phyloP scores from a whole-genome alignment of 2,888 invertebrate genomes.

The Catocala nupta region DNA sequence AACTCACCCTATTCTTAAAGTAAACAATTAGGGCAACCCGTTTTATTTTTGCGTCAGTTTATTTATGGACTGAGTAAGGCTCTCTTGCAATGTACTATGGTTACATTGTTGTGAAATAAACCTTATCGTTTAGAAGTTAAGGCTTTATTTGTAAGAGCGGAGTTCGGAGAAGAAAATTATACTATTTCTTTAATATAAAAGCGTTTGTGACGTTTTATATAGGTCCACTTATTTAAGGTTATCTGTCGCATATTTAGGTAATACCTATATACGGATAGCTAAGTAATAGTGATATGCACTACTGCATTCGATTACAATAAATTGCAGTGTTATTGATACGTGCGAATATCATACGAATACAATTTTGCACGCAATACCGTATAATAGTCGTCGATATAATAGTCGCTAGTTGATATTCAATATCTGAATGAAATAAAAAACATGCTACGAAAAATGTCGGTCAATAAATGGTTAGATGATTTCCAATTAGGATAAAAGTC shows the following conservation, averaged over 20 bases:
- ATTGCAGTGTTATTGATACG: too few species aligned
- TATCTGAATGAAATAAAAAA: too few species aligned
- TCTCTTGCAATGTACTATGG: conserved; percentile 39
- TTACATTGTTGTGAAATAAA: conserved; percentile 42
- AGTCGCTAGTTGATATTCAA: too few species aligned
- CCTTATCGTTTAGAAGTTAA: conserved; percentile 30
- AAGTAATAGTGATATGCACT: too few species aligned
- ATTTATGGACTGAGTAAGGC: conserved; percentile 56
- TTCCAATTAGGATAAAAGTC: too few species aligned
- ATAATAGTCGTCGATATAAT: too few species aligned
- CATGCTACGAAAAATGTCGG: too few species aligned
- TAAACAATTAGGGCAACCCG: conserved; percentile 65
- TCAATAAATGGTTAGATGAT: too few species aligned
- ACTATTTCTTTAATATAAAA: conserved; percentile 20
- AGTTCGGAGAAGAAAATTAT: conserved; percentile 8
- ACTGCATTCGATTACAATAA: too few species aligned
- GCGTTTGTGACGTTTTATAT: neutral
- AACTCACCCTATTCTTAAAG: conserved; percentile 54
- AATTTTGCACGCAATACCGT: too few species aligned
- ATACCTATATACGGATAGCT: too few species aligned
- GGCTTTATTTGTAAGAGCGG: conserved; percentile 6
- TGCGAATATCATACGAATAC: too few species aligned
- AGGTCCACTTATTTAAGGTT: neutral
- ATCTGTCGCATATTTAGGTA: neutral
- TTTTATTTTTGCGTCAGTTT: conserved; percentile 63